Conservation (phyloP, 2,113 vertebrate genomes). For the Epinephelus moara region DNA sequence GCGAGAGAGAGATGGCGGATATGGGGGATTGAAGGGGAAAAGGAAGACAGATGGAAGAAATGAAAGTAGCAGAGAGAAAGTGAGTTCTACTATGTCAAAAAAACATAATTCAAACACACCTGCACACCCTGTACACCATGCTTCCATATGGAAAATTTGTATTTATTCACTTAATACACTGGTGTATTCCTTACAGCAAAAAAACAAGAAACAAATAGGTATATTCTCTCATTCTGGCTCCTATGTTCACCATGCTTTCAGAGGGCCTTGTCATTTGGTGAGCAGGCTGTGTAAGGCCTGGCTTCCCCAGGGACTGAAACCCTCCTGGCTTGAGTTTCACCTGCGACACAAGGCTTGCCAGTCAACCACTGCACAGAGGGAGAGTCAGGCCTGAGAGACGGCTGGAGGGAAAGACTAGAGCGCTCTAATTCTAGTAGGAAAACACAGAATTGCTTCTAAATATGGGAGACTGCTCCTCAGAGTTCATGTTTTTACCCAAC, state of each 20-base stretch:
- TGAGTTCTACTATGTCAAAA: background rate
- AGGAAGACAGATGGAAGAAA: slow-evolving; percentile 35
- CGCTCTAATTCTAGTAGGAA: slow-evolving; percentile 13
- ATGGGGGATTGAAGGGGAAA: slow-evolving; percentile 5
- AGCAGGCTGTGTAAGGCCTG: slow-evolving; percentile 37
- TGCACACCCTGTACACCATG: background rate
- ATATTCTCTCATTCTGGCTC: slow-evolving; percentile 14
- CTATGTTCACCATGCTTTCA: slow-evolving; percentile 15
- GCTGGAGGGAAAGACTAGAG: slow-evolving; percentile 6
- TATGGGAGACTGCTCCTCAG: background rate
- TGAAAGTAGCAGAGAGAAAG: slow-evolving; percentile 10
- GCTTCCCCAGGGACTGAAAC: slow-evolving; percentile 62
- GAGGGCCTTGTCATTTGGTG: slow-evolving; percentile 34
- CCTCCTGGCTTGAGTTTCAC: slow-evolving; percentile 74
- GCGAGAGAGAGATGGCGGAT: slow-evolving; percentile 4
- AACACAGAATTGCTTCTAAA: background rate
- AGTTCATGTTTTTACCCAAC: background rate
- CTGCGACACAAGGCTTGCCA: slow-evolving; percentile 57
- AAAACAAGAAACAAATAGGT: slow-evolving; percentile 13
- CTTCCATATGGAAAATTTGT: slow-evolving; percentile 15
- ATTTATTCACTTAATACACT: slow-evolving; percentile 14
- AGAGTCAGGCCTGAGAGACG: background rate
- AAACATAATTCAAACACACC: slow-evolving; percentile 19
- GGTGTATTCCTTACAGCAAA: background rate
- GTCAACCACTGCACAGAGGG: slow-evolving; percentile 30